Evolutionary conservation across 2,113 vertebrate genomes (phyloP).

Genomic region (Spheniscus mendiculus): DNA sequence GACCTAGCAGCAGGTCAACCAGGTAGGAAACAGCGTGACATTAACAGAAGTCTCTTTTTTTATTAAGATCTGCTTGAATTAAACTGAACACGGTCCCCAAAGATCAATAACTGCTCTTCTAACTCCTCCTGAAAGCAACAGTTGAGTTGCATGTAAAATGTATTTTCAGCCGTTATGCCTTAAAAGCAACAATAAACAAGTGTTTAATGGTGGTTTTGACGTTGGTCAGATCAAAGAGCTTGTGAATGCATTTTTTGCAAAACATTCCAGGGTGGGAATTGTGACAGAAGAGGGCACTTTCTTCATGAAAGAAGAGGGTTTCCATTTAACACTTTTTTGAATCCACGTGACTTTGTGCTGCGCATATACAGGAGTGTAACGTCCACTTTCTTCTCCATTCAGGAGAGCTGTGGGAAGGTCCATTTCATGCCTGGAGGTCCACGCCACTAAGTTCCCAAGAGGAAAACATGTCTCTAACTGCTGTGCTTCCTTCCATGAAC

Average conservation of each 20-base stretch:
- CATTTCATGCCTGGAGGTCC: not conserved
- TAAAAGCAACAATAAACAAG: not conserved
- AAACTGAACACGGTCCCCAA: not conserved
- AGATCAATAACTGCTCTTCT: not conserved
- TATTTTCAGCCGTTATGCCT: not conserved
- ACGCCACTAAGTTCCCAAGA: not conserved
- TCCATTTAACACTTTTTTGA: not conserved
- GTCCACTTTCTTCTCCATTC: not conserved
- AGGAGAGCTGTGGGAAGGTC: not conserved
- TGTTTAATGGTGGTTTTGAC: not conserved
- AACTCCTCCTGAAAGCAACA: not conserved
- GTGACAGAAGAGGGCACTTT: not conserved
- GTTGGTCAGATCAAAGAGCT: not conserved
- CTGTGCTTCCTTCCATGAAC: not conserved
- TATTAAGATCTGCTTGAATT: not conserved
- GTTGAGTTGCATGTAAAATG: not conserved
- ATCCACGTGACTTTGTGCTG: accelerated
- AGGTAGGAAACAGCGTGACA: not conserved
- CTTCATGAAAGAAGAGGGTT: not conserved
- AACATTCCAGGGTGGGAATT: not conserved
- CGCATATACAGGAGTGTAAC: accelerated
- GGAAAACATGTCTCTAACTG: not conserved
- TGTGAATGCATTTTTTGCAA: not conserved
- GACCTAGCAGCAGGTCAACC: not conserved
- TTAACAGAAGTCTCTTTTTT: not conserved